phyloP scores from a whole-genome alignment of 2,113 vertebrate genomes.

The Xiphorhynchus elegans region DNA sequence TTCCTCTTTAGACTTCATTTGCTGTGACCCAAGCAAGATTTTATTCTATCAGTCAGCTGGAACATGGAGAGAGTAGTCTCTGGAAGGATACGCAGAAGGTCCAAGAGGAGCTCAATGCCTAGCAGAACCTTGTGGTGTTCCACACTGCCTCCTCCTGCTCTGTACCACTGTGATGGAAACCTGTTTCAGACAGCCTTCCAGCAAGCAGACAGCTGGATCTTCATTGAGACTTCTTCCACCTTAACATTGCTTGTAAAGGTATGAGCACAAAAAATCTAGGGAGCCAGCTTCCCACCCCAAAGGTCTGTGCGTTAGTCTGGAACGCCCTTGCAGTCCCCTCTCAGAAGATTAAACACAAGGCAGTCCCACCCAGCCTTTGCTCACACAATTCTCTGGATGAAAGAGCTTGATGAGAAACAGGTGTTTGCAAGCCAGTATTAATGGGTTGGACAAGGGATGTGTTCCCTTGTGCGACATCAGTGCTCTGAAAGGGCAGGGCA shows the following conservation, averaged over 20 bases:
- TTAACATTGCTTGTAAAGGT: not conserved
- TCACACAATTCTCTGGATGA: not conserved
- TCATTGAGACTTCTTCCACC: not conserved
- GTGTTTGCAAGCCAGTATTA: not conserved
- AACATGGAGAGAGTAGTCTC: not conserved
- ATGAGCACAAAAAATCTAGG: not conserved
- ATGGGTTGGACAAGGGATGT: not conserved
- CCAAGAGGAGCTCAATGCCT: not conserved
- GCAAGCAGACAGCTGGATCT: not conserved
- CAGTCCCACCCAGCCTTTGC: not conserved
- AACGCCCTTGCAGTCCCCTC: not conserved
- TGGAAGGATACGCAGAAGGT: not conserved
- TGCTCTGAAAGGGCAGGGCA: not conserved
- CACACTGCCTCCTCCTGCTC: not conserved
- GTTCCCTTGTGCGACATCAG: not conserved
- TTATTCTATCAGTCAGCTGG: not conserved
- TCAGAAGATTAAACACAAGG: not conserved
- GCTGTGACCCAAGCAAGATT: not conserved
- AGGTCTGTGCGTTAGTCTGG: fast-evolving
- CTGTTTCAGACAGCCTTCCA: not conserved
- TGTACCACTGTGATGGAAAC: not conserved
- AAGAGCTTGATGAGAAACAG: not conserved
- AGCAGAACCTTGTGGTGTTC: not conserved
- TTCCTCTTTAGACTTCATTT: not conserved
- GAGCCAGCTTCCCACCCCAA: not conserved